These are phyloP conservation scores for Heptranchias perlo DNA, from an alignment of 2,113 vertebrate species.

Conservation along the genomic window DNA sequence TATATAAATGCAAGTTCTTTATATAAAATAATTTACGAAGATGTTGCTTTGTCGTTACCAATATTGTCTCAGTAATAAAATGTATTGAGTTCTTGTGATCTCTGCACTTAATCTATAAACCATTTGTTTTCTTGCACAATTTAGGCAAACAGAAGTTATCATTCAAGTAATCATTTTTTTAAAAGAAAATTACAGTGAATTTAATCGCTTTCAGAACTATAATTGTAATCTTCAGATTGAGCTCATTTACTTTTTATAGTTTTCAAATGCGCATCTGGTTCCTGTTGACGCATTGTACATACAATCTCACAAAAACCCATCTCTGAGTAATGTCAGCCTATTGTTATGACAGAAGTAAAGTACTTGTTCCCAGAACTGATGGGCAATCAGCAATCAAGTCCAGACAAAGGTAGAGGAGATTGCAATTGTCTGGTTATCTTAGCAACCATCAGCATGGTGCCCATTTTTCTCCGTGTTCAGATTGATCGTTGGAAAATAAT, in stretches of 20 bases:
- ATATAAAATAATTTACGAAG: not conserved
- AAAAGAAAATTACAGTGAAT: not conserved
- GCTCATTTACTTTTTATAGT: not conserved
- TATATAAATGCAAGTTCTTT: not conserved
- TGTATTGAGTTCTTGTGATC: not conserved
- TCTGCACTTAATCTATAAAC: not conserved
- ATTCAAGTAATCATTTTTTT: not conserved
- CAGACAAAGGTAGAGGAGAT: not conserved
- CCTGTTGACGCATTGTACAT: not conserved
- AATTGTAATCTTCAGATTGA: not conserved
- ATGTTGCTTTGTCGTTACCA: not conserved
- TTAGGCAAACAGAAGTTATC: not conserved
- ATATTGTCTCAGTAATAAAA: not conserved
- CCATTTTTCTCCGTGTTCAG: not conserved
- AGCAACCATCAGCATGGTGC: not conserved
- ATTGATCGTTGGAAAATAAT: not conserved
- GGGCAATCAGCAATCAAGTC: not conserved
- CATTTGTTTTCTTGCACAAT: not conserved
- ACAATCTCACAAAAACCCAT: not conserved
- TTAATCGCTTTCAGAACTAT: not conserved
- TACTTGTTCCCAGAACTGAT: not conserved
- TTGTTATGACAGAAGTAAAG: not conserved
- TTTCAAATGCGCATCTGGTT: constrained; percentile 7
- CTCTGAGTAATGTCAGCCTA: not conserved
- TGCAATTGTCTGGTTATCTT: not conserved